These are phyloP conservation scores for Somateria mollissima DNA, from an alignment of 2,797 vertebrate genomes.

Conservation along the genomic window DNA sequence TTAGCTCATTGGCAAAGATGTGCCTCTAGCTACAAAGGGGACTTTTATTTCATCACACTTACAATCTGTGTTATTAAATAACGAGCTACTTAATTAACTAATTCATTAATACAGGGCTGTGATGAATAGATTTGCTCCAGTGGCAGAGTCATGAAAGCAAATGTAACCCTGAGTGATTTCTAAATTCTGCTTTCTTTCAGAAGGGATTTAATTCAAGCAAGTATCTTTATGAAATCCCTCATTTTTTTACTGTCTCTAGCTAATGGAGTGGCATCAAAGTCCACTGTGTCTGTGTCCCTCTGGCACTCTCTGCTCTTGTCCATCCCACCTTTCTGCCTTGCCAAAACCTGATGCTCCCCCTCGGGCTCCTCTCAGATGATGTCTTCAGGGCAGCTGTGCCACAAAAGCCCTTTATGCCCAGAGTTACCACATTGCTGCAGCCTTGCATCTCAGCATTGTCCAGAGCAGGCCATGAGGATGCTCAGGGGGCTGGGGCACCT, in stretches of 20 bases:
- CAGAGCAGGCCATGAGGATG: too few relatives aligned
- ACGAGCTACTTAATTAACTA: slow-evolving; percentile 55
- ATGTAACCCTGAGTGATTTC: neutral
- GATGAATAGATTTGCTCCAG: slow-evolving; percentile 38
- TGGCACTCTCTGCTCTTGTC: neutral
- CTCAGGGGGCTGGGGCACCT: too few relatives aligned
- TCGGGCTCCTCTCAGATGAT: neutral
- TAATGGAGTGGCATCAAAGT: neutral
- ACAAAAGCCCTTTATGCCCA: neutral
- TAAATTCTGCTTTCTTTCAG: neutral
- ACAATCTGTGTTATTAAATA: slow-evolving; percentile 64
- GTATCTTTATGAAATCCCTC: neutral
- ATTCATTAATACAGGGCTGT: slow-evolving; percentile 48
- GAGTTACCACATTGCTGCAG: neutral
- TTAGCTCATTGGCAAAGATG: slow-evolving; percentile 41
- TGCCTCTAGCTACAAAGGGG: slow-evolving; percentile 28
- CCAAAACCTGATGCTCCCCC: neutral
- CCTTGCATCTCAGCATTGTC: neutral
- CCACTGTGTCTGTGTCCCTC: neutral
- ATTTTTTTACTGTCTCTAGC: neutral
- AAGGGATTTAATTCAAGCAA: neutral
- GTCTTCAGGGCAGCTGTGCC: neutral
- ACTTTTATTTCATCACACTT: slow-evolving; percentile 50
- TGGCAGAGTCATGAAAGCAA: neutral
- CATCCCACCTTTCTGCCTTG: neutral